Percentiles rank a stretch among this genome's conserved stretches.
phyloP scores from a whole-genome alignment of 2,797 vertebrate genomes.

The Cuculus canorus region DNA sequence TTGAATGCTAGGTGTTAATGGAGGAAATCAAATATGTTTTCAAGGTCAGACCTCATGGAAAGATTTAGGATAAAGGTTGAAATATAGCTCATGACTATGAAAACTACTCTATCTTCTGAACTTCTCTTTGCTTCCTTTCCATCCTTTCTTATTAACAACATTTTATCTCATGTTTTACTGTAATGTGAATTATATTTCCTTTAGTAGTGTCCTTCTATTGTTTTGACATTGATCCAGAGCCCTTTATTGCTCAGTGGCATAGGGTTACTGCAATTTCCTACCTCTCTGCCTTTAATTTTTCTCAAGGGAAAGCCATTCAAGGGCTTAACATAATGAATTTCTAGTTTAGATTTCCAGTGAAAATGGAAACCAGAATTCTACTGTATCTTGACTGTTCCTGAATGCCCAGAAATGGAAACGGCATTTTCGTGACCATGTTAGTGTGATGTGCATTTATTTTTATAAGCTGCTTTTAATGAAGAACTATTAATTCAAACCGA shows the following conservation, averaged over 20 bases:
- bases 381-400: conserved; percentile 36
- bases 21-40: not conserved
- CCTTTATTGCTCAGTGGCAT: conserved; percentile 53
- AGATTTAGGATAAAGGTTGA: not conserved
- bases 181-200: conserved; percentile 8
- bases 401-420: conserved; percentile 30
- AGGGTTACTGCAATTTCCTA: conserved; percentile 74
- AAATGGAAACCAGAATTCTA: conserved; percentile 62
- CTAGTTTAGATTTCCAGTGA: conserved; percentile 60
- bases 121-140: conserved; percentile 22
- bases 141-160: not conserved
- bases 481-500: not conserved
- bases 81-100: not conserved
- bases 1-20: not conserved
- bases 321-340: conserved; percentile 67
- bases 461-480: not conserved
- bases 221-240: conserved; percentile 61
- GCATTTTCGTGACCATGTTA: conserved; percentile 37
- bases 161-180: conserved; percentile 26
- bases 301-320: conserved; percentile 61
- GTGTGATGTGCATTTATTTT: conserved; percentile 18
- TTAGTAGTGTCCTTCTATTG: conserved; percentile 33
- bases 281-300: conserved; percentile 68
- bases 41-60: not conserved
- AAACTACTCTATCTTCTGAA: not conserved